phyloP scores from a whole-genome alignment of 2,113 vertebrate species.

The Bombycilla garrulus region DNA sequence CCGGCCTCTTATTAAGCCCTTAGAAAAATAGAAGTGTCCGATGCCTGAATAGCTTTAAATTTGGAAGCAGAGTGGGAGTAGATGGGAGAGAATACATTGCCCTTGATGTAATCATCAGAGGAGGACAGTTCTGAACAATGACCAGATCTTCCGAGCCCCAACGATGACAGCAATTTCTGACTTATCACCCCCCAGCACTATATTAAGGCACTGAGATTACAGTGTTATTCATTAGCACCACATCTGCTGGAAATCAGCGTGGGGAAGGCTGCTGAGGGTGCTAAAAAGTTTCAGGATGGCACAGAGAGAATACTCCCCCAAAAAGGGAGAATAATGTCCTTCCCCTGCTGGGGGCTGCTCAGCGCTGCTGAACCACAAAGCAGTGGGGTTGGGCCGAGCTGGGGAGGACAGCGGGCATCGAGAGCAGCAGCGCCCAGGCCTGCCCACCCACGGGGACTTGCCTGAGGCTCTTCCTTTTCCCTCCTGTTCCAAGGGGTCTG shows the following conservation, averaged over 20 bases:
- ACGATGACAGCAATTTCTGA: slow-evolving; percentile 77
- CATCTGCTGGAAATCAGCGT: slow-evolving; percentile 75
- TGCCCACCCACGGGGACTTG: not conserved
- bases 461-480: not conserved
- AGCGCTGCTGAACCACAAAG: fast-evolving
- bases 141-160: slow-evolving; percentile 68
- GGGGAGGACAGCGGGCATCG: not conserved
- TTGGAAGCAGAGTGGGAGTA: slow-evolving; percentile 54
- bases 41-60: slow-evolving; percentile 55
- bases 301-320: not conserved
- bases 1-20: slow-evolving; percentile 37
- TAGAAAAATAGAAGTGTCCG: not conserved
- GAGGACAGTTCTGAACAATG: slow-evolving; percentile 77
- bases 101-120: slow-evolving; percentile 66
- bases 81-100: slow-evolving; percentile 58
- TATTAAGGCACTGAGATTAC: slow-evolving; percentile 80
- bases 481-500: not conserved
- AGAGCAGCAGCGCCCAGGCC: not conserved
- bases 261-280: slow-evolving; percentile 30
- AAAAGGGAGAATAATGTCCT: not conserved
- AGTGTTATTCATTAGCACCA: slow-evolving; percentile 68
- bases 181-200: slow-evolving; percentile 76
- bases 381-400: fast-evolving
- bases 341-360: not conserved
- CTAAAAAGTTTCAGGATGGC: slow-evolving; percentile 10